These are phyloP conservation scores for Columba janthina DNA, from an alignment of 2,113 vertebrate species.

Conservation along the genomic window DNA sequence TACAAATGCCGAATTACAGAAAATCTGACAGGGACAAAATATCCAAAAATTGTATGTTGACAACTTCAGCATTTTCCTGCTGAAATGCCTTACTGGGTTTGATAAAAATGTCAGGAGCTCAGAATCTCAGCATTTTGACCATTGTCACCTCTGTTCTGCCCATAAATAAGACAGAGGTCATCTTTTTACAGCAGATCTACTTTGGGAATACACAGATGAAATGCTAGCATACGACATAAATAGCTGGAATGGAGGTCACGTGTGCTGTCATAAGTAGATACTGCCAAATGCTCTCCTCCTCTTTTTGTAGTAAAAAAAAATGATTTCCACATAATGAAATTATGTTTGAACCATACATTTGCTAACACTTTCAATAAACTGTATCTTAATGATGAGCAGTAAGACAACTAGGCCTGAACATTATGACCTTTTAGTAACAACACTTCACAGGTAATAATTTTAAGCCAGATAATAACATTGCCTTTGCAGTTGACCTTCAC, in stretches of 20 bases:
- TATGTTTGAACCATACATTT: not conserved
- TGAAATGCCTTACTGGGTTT: not conserved
- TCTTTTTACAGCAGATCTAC: not conserved
- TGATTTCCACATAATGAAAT: not conserved
- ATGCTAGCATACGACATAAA: conserved; percentile 18
- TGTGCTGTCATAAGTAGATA: conserved; percentile 4
- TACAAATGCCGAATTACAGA: not conserved
- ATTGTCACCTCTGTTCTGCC: not conserved
- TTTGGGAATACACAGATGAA: conserved; percentile 28
- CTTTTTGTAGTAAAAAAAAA: not conserved
- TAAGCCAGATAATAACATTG: not conserved
- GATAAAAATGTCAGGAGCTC: not conserved
- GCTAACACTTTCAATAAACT: not conserved
- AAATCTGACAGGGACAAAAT: not conserved
- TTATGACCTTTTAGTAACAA: not conserved
- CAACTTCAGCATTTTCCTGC: not conserved
- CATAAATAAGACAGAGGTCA: not conserved
- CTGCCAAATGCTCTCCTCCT: not conserved
- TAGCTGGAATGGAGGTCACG: not conserved
- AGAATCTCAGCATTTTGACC: not conserved
- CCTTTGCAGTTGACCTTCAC: not conserved
- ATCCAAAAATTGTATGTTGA: not conserved
- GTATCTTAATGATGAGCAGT: not conserved
- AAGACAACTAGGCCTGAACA: not conserved
- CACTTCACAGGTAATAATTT: not conserved